phyloP scores from a whole-genome alignment of 1,140 invertebrate species.

The Temnothorax nylanderi region DNA sequence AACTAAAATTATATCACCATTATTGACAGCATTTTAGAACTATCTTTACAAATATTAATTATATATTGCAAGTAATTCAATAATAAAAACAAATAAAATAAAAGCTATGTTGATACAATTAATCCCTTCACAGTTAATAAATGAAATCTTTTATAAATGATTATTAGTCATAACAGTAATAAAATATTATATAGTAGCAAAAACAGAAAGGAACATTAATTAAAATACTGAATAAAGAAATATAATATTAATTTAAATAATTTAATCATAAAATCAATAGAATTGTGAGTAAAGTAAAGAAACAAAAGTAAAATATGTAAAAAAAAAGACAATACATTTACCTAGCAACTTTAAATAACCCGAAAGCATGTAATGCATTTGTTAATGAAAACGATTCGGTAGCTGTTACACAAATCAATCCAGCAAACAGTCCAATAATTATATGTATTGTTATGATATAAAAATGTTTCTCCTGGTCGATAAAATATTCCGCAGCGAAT shows the following conservation, averaged over 20 bases:
- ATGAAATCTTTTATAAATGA: neutral
- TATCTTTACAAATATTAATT: neutral
- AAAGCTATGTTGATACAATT: neutral
- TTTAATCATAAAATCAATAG: neutral
- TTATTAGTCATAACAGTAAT: neutral
- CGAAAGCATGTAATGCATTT: slow-evolving; percentile 32
- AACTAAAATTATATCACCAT: neutral
- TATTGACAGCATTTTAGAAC: neutral
- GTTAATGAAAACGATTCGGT: slow-evolving; percentile 41
- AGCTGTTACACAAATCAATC: slow-evolving; percentile 49
- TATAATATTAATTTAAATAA: neutral
- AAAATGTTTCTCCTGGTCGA: slow-evolving; percentile 66
- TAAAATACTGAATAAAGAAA: neutral
- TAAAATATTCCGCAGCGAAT: slow-evolving; percentile 58
- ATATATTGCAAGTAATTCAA: neutral
- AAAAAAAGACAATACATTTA: neutral
- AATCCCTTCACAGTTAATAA: neutral
- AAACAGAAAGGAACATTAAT: neutral
- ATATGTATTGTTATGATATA: slow-evolving; percentile 47
- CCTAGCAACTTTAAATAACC: slow-evolving; percentile 43
- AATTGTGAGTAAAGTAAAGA: neutral
- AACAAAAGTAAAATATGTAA: neutral
- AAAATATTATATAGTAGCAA: neutral
- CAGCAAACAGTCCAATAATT: slow-evolving; percentile 27
- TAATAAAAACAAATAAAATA: neutral